Evolutionary conservation across 2,797 vertebrate species (phyloP).

Genomic region (Sarcophilus harrisii): DNA sequence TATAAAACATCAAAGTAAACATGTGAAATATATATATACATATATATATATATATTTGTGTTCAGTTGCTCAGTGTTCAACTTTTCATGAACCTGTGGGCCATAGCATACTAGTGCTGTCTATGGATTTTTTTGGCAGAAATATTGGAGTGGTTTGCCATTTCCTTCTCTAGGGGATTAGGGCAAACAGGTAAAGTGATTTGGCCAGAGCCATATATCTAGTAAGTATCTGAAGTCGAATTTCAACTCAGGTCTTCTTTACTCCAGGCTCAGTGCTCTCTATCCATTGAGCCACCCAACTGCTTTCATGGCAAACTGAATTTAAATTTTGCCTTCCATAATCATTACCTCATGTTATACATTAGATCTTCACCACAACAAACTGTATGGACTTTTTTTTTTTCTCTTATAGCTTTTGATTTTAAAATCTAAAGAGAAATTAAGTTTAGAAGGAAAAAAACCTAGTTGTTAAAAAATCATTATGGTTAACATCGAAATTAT

Average conservation of each 20-base stretch:
- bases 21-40: too few species aligned
- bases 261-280: not conserved
- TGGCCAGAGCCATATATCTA: not conserved
- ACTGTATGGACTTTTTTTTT: not conserved
- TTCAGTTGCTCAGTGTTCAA: too few species aligned
- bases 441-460: not conserved
- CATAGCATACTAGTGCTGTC: not conserved
- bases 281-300: not conserved
- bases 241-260: not conserved
- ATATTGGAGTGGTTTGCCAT: not conserved
- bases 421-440: not conserved
- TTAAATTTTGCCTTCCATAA: not conserved
- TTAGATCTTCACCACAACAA: not conserved
- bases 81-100: not conserved
- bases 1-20: not conserved
- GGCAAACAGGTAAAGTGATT: not conserved
- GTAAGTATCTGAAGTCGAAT: not conserved
- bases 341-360: not conserved
- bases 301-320: not conserved
- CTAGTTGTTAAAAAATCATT: not conserved
- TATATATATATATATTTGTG: too few species aligned
- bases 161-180: not conserved
- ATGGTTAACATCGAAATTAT: not conserved
- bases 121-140: not conserved
- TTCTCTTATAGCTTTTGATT: not conserved